Evolutionary conservation across 2,797 vertebrate species (phyloP).

Genomic region (Pipistrellus kuhlii): DNA sequence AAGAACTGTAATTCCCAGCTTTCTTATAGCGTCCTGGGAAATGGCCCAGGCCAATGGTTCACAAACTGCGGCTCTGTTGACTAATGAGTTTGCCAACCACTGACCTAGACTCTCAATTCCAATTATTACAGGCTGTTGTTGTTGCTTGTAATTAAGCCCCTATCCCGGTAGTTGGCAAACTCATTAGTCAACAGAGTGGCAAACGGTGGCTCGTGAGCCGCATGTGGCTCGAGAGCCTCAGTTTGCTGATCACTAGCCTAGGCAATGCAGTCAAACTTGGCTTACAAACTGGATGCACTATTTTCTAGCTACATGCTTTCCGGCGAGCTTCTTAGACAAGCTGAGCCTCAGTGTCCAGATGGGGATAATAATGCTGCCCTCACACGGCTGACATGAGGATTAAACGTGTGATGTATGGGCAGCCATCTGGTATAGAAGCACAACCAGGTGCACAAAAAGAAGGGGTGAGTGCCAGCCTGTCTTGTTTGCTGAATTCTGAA

Average conservation of each 20-base stretch:
- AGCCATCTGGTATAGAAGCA: background rate
- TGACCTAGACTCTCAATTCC: too few species aligned
- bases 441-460: background rate
- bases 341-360: background rate
- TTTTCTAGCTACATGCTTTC: background rate
- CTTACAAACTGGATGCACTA: background rate
- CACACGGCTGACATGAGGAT: fast-evolving
- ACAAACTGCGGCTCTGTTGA: too few species aligned
- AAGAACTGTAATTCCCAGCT: slow-evolving; percentile 2
- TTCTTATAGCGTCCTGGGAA: slow-evolving; percentile 25
- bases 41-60: background rate
- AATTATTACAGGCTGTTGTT: too few species aligned
- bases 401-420: background rate
- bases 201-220: too few species aligned
- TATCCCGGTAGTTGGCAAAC: too few species aligned
- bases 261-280: background rate
- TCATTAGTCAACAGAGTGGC: too few species aligned
- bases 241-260: too few species aligned
- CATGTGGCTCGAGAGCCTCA: too few species aligned
- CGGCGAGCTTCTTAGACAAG: background rate
- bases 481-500: background rate
- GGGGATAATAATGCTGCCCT: background rate
- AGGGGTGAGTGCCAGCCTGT: background rate
- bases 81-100: too few species aligned
- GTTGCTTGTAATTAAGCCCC: too few species aligned